Evolutionary conservation across 2,113 vertebrate genomes (phyloP).

Genomic region (Anarhynchus alexandrinus): DNA sequence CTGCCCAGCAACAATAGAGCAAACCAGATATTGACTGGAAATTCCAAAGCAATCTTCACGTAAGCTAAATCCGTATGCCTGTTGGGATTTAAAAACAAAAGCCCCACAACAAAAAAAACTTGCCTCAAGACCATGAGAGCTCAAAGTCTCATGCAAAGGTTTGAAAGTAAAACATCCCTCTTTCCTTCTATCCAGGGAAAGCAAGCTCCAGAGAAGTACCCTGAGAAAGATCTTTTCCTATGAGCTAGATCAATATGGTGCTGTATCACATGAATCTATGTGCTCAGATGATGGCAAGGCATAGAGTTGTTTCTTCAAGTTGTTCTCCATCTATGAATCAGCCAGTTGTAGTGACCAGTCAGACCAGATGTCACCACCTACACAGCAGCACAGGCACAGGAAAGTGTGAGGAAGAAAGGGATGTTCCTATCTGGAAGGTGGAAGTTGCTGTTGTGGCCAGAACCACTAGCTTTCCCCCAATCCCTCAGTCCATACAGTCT

Average conservation of each 20-base stretch:
- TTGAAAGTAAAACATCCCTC: background rate
- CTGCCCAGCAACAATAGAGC: background rate
- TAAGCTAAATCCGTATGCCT: background rate
- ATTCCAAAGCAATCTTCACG: background rate
- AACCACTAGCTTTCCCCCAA: background rate
- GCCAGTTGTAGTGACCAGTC: background rate
- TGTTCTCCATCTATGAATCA: background rate
- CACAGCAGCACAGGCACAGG: background rate
- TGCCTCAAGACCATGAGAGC: background rate
- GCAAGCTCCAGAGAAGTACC: background rate
- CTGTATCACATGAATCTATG: background rate
- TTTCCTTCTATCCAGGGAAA: background rate
- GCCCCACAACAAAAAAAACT: background rate
- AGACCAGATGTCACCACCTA: background rate
- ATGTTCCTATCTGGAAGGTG: background rate
- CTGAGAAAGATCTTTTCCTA: background rate
- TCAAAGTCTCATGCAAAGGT: background rate
- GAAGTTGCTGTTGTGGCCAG: background rate
- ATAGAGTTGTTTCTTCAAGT: background rate
- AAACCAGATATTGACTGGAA: background rate
- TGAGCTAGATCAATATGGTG: background rate
- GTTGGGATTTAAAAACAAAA: background rate
- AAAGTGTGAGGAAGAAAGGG: background rate
- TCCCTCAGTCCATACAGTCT: background rate
- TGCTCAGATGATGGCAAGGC: background rate